Conservation (phyloP, 2,113 vertebrate species). For the Tyrannus savana region DNA sequence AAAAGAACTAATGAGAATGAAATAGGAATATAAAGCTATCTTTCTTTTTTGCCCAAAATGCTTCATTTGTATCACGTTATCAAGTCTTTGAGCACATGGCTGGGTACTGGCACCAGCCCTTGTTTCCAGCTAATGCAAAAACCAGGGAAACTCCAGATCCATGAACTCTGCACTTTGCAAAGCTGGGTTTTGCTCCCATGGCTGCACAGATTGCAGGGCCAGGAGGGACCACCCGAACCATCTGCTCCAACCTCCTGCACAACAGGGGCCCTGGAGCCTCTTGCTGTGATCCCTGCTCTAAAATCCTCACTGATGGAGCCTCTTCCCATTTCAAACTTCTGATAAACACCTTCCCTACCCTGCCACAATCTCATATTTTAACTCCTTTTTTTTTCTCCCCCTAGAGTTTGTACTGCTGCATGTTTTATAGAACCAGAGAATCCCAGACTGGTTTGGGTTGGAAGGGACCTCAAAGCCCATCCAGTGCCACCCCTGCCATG, state of each 20-base stretch:
- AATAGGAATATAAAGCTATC: neutral
- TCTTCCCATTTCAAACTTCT: neutral
- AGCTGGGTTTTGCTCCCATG: fast-evolving
- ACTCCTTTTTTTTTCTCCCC: neutral
- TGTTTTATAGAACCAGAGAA: neutral
- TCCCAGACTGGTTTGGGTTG: fast-evolving
- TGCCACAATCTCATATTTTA: fast-evolving
- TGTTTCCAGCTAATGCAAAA: neutral
- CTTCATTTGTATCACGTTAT: neutral
- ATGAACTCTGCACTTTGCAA: fast-evolving
- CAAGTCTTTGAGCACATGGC: neutral
- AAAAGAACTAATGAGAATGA: neutral
- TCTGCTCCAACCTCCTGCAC: neutral
- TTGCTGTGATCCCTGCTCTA: neutral
- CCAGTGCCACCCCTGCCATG: neutral
- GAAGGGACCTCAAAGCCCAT: fast-evolving
- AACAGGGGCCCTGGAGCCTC: neutral
- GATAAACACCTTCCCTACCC: neutral
- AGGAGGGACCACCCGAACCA: neutral
- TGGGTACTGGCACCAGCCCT: neutral
- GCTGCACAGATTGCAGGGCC: neutral
- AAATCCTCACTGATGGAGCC: neutral
- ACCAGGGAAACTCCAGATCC: fast-evolving
- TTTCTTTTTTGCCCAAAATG: neutral
- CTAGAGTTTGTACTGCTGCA: fast-evolving